Conservation (phyloP, 2,113 vertebrate genomes). For the Oriolus oriolus region DNA sequence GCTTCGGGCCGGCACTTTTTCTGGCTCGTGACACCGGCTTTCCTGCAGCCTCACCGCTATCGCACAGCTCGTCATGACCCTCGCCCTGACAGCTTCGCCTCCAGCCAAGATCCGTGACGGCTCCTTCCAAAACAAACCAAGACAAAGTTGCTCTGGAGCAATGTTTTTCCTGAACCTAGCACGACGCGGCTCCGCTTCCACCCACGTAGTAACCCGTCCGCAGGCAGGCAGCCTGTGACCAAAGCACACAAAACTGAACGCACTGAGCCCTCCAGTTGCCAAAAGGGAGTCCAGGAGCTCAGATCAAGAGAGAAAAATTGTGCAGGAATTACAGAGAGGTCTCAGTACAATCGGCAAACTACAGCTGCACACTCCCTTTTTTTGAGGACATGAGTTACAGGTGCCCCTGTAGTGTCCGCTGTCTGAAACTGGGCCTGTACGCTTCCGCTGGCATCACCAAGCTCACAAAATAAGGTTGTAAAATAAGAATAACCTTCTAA, state of each 20-base stretch:
- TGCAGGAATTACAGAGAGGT: background rate
- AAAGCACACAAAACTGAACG: background rate
- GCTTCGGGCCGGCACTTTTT: constrained; percentile 1
- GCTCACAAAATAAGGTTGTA: constrained; percentile 10
- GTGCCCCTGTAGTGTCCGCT: accelerated
- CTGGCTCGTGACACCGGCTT: background rate
- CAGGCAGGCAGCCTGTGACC: background rate
- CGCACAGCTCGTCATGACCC: background rate
- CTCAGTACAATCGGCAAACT: background rate
- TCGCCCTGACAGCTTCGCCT: background rate
- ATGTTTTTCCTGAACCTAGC: background rate
- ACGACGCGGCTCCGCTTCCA: background rate
- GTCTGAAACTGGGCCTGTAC: accelerated
- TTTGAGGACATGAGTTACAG: background rate
- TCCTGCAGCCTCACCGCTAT: background rate
- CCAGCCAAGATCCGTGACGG: background rate
- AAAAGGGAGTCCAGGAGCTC: background rate
- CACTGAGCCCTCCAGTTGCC: background rate
- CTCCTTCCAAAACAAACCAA: constrained; percentile 39
- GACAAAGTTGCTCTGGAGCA: background rate
- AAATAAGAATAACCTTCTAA: constrained; percentile 29
- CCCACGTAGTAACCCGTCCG: background rate
- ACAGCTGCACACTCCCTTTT: background rate
- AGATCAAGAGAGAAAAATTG: background rate
- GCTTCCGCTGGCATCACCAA: background rate